phyloP scores from a whole-genome alignment of 1,140 invertebrate species.

The Popillia japonica region DNA sequence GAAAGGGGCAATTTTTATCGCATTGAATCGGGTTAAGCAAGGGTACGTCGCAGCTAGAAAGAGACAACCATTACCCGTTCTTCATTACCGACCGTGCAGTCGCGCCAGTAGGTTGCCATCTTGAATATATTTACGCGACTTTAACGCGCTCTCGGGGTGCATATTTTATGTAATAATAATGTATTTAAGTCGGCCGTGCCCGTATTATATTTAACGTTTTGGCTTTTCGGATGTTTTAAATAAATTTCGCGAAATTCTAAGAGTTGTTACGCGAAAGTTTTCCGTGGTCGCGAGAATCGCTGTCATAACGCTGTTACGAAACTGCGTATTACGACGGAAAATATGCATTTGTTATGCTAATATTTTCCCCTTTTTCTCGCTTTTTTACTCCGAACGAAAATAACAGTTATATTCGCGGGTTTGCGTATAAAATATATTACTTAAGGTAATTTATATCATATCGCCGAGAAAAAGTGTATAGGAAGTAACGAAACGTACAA shows the following conservation, averaged over 20 bases:
- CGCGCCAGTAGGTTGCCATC: too few species aligned
- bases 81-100: not conserved
- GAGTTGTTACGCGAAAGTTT: too few species aligned
- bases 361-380: not conserved
- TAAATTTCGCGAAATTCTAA: not conserved
- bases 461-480: too few species aligned
- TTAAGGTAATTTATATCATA: not conserved
- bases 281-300: not conserved
- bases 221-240: not conserved
- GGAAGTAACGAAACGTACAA: too few species aligned
- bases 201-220: constrained; percentile 6
- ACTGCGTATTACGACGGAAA: not conserved
- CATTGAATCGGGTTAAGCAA: not conserved
- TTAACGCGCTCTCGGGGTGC: not conserved
- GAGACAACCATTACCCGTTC: not conserved
- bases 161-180: constrained; percentile 8
- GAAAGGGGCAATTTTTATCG: not conserved
- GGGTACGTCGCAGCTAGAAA: not conserved
- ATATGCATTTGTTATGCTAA: constrained; percentile 6
- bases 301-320: not conserved
- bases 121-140: not conserved
- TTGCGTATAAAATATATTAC: not conserved
- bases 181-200: not conserved
- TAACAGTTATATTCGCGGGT: not conserved
- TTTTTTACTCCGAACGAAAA: not conserved